Evolutionary conservation across 2,888 invertebrate genomes (phyloP), one percentile per base, ranked within the genome.

Genomic region (Athrips mouffetella): DNA sequence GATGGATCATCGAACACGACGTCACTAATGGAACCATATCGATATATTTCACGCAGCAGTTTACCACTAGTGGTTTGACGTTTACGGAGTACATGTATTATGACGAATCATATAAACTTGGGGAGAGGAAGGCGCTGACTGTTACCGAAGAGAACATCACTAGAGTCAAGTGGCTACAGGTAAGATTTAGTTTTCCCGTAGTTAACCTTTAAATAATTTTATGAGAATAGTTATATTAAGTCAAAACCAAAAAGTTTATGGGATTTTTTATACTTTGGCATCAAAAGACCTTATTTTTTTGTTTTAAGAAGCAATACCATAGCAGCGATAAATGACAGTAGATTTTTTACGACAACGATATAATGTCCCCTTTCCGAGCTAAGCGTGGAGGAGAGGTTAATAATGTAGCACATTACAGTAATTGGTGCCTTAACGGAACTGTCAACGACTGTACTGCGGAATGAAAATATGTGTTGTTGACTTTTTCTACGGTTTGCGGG

Each of bases 31-130:
- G 92, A 7, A 92, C 94, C 45, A 96, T 97, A 67, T 91, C 95
- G 57, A 91, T 97, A 57, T 97, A 97, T 73, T 91, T 97, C 62
- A 96, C 96, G 1, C 97, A 97, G 71, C 91, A 96, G 62, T 97
- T 94, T 85, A 94, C 95, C 35, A 92, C 93, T 60, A 92, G 93
- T 64, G 95, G 95, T 0, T 79, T 95, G 6, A 91, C 90, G 41
- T 93, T 94, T 73, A 94, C 93, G 21, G 94, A 94, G 72, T 94
- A 93, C 68, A 91, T 92, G 76, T 93, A 93, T 62, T 94, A 94
- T 71, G 93, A 93, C 58, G 91, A 92, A 41, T 89, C 91, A 47
- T 90, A 91, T 60, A 92, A 92, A 70, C 89, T 92, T 56, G 93
- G 91, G 1, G 93, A 92, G 51, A 89, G 91, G 48, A 78, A 92